Conservation (phyloP, 2,797 vertebrate species). For the Pangasius krempfi region DNA sequence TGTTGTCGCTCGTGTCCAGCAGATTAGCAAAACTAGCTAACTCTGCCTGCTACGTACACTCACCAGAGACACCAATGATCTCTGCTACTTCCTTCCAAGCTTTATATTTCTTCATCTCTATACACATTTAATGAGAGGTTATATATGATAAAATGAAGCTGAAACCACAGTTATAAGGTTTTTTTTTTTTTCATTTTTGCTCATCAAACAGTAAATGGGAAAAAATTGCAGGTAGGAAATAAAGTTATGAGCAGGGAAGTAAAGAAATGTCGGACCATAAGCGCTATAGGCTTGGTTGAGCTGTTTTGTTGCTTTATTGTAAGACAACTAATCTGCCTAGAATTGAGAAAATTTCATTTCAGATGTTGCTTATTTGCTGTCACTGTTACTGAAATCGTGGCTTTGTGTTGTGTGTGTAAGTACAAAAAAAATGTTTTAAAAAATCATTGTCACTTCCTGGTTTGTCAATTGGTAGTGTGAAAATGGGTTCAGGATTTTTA, state of each 20-base stretch:
- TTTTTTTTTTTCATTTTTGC: too few species aligned
- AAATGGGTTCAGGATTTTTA: neutral
- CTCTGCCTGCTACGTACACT: neutral
- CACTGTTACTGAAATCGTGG: neutral
- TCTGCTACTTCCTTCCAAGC: neutral
- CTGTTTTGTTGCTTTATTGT: neutral
- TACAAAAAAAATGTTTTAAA: neutral
- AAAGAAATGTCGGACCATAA: neutral
- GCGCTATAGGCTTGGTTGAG: neutral
- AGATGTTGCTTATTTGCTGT: neutral
- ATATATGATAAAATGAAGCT: neutral
- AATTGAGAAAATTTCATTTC: neutral
- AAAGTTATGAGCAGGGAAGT: neutral
- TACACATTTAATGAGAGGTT: neutral
- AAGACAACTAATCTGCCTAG: neutral
- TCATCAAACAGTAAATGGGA: neutral
- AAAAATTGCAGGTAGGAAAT: neutral
- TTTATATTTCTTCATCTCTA: neutral
- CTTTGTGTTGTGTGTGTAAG: too few species aligned
- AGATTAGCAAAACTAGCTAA: neutral
- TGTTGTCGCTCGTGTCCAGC: neutral
- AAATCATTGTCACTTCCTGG: neutral
- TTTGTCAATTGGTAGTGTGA: neutral
- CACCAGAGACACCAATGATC: neutral
- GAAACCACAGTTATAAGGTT: neutral